Conservation (phyloP, 2,888 invertebrate species). For the Hyles lineata region DNA sequence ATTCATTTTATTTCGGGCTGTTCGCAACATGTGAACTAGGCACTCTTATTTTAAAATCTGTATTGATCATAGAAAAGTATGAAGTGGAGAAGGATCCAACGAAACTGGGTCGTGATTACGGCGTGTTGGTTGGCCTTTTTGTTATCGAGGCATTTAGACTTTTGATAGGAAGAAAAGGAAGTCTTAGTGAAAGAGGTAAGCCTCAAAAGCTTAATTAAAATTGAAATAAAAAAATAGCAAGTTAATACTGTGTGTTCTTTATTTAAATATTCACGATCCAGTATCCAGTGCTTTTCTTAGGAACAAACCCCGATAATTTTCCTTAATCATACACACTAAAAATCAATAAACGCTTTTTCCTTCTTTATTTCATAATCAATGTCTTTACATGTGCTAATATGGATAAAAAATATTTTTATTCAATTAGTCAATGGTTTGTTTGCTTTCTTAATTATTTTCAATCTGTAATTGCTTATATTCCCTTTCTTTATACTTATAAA, state of each 20-base stretch:
- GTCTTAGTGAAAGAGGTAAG: conserved; percentile 90
- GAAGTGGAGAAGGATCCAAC: conserved; percentile 89
- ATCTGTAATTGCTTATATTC: too few relatives aligned
- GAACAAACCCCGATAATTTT: too few relatives aligned
- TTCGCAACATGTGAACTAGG: conserved; percentile 93
- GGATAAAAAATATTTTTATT: too few relatives aligned
- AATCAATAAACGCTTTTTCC: too few relatives aligned
- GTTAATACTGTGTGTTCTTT: too few relatives aligned
- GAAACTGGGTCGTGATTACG: conserved; percentile 90
- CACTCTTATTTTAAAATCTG: conserved; percentile 91
- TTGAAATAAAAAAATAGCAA: neutral
- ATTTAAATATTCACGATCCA: too few relatives aligned
- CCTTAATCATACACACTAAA: too few relatives aligned
- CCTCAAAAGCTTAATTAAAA: neutral
- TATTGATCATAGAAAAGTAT: conserved; percentile 82
- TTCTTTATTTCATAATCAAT: too few relatives aligned
- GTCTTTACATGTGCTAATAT: too few relatives aligned
- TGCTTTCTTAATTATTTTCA: too few relatives aligned
- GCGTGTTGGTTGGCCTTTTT: conserved; percentile 90
- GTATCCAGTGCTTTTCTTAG: too few relatives aligned
- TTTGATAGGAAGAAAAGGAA: conserved; percentile 94
- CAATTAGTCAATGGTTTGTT: too few relatives aligned
- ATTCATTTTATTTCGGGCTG: conserved; percentile 95
- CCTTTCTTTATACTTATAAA: neutral
- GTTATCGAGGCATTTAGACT: conserved; percentile 92